A percentile compares a stretch with the other conserved stretches of the same genome.
phyloP scores from a whole-genome alignment of 2,797 vertebrate genomes.

The Oreonectes daqikongensis region DNA sequence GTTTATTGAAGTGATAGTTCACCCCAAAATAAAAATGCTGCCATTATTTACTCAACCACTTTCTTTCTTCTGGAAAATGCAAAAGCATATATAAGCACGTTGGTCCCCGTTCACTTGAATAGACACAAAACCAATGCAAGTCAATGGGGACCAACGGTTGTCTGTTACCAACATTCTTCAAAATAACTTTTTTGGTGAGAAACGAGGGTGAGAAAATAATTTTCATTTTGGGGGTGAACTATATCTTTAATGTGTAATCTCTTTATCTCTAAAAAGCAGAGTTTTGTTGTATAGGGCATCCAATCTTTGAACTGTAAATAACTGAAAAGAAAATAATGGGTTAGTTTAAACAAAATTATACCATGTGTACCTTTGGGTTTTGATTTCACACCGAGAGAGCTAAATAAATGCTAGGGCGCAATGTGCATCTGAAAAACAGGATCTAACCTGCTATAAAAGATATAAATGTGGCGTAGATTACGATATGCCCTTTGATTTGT shows the following conservation, averaged over 20 bases:
- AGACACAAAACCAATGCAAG: too few relatives aligned
- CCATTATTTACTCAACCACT: too few relatives aligned
- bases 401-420: not conserved
- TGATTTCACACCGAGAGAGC: slow-evolving; percentile 15
- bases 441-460: not conserved
- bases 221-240: too few relatives aligned
- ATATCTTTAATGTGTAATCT: not conserved
- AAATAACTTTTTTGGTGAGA: too few relatives aligned
- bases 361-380: slow-evolving; percentile 10
- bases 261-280: not conserved
- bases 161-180: too few relatives aligned
- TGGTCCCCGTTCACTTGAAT: too few relatives aligned
- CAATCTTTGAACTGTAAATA: not conserved
- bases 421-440: slow-evolving; percentile 12
- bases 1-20: not conserved
- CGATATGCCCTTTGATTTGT: not conserved
- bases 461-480: not conserved
- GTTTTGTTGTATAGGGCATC: not conserved
- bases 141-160: too few relatives aligned
- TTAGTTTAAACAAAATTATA: slow-evolving; percentile 37
- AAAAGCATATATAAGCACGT: too few relatives aligned
- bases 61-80: too few relatives aligned
- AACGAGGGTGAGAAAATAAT: too few relatives aligned
- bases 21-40: too few relatives aligned
- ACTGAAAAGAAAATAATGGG: slow-evolving; percentile 16